Base-by-base conservation (phyloP, 1,140 invertebrate species). In the Bilobella aurantiaca region DNA sequence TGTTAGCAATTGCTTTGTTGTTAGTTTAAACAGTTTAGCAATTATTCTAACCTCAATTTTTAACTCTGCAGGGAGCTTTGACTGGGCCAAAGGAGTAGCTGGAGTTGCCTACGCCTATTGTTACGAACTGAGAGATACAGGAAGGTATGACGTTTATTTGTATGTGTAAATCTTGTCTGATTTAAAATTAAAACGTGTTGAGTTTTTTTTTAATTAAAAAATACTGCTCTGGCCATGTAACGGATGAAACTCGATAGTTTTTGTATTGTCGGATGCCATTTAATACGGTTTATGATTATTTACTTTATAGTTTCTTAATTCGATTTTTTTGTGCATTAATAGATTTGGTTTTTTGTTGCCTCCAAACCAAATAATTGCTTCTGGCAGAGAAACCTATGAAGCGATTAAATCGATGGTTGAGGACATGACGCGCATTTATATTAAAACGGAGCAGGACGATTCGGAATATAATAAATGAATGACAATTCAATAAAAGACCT, bases 21-120 rank as follows among this genome's bases (percentile, higher is more conserved):
- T n/a, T n/a, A n/a, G n/a, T n/a, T n/a, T n/a, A n/a, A n/a, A n/a
- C n/a, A n/a, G 18, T 18, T 42, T 42, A n/a, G n/a, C n/a, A 12
- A 42, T 42, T 42, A 42, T 42, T 12, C 18, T 12, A 42, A 12
- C 8, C 18, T n/a, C n/a, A n/a, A n/a, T 42, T n/a, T n/a, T n/a
- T n/a, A n/a, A n/a, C n/a, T n/a, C n/a, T 42, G 8, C 21, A 53
- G 69, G 69, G 12, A 65, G 57, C 49, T 65, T 71, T 49, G 71
- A 73, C 32, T 73, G 68, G 66, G 71, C 68, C 16, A 70, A 70
- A 37, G 68, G 78, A 59, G 78, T 79, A 8, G 81, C 79, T 14
- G 71, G 66, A 29, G 63, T 73, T 21, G 68, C 68, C 57, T 73
- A 61, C 42, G 16, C 66, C 21, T 73, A 71, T 60, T 63, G 58